Percentiles rank a stretch among this genome's conserved stretches.
These are phyloP conservation scores for Tachina grossa DNA, from an alignment of 2,888 invertebrate genomes.

Conservation along the genomic window DNA sequence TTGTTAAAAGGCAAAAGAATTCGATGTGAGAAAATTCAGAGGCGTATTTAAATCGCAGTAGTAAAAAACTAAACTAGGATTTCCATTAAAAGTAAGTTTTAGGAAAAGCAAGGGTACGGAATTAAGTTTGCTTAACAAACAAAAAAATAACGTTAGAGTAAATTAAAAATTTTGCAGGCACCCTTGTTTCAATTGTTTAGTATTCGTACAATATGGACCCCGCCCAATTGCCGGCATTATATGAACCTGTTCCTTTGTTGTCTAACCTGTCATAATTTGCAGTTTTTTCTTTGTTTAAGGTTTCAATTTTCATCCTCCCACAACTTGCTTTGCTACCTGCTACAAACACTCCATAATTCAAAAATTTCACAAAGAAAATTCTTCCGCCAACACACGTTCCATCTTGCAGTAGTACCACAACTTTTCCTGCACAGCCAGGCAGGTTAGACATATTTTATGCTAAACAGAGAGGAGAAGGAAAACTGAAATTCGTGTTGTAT, in stretches of 20 bases:
- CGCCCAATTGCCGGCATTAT: background rate
- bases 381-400: background rate
- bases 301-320: conserved; percentile 19
- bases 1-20: background rate
- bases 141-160: background rate
- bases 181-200: background rate
- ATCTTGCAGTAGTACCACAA: background rate
- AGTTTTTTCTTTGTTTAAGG: conserved; percentile 36
- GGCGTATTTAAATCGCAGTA: background rate
- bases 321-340: conserved; percentile 4
- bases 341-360: background rate
- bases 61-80: background rate
- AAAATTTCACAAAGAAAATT: conserved; percentile 19
- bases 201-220: background rate
- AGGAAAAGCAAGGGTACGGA: background rate
- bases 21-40: conserved; percentile 2
- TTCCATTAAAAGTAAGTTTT: background rate
- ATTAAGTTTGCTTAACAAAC: background rate
- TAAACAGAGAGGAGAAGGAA: conserved; percentile 13
- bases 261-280: conserved; percentile 55
- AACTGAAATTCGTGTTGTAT: background rate
- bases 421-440: conserved; percentile 22
- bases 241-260: conserved; percentile 34
- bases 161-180: background rate
- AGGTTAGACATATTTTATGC: conserved; percentile 18